phyloP scores from a whole-genome alignment of 2,888 invertebrate species.

The Axea sp. region DNA sequence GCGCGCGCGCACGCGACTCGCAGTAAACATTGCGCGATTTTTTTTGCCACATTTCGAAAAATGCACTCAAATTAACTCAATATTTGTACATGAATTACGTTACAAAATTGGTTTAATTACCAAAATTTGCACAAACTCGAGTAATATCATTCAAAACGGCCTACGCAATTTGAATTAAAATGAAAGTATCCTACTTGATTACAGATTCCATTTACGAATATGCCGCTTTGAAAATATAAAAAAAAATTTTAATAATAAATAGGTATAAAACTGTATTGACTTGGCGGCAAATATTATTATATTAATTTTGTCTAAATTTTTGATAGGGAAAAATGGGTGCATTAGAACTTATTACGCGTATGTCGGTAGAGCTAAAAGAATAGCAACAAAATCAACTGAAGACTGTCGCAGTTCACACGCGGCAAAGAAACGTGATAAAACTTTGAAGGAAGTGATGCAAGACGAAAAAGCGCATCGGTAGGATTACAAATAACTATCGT shows the following conservation, averaged over 20 bases:
- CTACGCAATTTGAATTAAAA: not conserved
- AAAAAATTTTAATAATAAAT: no score
- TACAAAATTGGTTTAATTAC: conserved; percentile 3
- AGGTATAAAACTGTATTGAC: no score
- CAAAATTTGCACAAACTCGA: not conserved
- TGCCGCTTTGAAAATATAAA: conserved; percentile 5
- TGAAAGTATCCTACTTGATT: not conserved
- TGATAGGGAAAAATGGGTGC: conserved; percentile 29
- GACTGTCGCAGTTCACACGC: conserved; percentile 39
- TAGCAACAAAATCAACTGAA: conserved; percentile 11
- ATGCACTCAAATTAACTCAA: conserved; percentile 2
- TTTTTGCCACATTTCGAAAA: conserved; percentile 1
- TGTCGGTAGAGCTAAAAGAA: not conserved
- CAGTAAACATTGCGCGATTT: conserved; percentile 13
- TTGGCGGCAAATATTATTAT: no score
- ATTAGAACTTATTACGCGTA: conserved; percentile 25
- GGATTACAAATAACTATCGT: conserved; percentile 36
- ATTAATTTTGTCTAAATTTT: conserved; percentile 55
- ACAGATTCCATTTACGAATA: not conserved
- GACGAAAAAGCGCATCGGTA: conserved; percentile 1
- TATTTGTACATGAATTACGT: not conserved
- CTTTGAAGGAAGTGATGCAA: conserved; percentile 6
- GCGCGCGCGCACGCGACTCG: not conserved
- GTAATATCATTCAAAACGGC: not conserved
- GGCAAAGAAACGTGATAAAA: conserved; percentile 2